Evolutionary conservation across 2,888 invertebrate species (phyloP), one percentile per base, ranked within the genome.

Genomic region (Ganaspis brasiliensis): DNA sequence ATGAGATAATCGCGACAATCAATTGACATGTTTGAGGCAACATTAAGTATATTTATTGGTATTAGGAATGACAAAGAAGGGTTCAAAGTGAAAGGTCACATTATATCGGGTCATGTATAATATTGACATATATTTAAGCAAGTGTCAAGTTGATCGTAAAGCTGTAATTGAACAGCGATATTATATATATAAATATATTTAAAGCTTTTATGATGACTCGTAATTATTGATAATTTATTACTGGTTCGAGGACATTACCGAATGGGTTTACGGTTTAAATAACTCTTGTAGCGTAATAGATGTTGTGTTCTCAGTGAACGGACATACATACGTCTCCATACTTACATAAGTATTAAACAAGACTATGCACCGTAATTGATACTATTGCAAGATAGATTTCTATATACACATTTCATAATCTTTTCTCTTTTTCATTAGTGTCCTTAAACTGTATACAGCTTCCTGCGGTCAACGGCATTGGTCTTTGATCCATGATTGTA

Each of bases 341-440:
- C 45, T 67, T 67, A 49, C 67, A 49, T 67, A 67, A 67, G 40
- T 1, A n/a, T 63, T 63, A 40, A 40, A 63, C 63, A 63, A 21
- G 63, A 63, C 63, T 37, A 37, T 37, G 37, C 67, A 45, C 67
- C 21, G 67, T 67, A 67, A 67, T 67, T 67, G 67, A 67, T 63
- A 63, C 40, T 35, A 40, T 63, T 40, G 63, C 63, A 40, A 63
- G 63, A 63, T 12, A 61, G 19, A 61, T 37, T 19, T 61, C 37
- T 59, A 61, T 59, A 35, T 21, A 37, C 61, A 12, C 16, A 37
- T 63, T 63, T 63, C 63, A 63, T 63, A 63, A 63, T 63, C 21
- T 40, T 63, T 40, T 63, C 61, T 63, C 19, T 37, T 37, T 35
- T 21, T 63, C 40, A 35, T 40, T 21, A 14, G 8, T 63, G 40